Conservation (phyloP, 2,113 vertebrate species). For the Nycticebus coucang region DNA sequence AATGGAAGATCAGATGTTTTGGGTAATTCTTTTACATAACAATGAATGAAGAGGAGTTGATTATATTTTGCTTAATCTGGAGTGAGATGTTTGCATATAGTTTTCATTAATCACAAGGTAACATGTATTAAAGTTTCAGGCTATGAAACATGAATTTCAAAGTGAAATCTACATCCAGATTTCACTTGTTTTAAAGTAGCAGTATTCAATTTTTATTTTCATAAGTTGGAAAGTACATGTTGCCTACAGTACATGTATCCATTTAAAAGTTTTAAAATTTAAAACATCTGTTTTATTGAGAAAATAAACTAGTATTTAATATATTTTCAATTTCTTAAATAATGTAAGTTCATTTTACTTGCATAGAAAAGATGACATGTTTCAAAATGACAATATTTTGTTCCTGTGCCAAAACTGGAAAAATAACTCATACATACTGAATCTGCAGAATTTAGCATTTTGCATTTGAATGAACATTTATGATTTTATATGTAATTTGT, state of each 20-base stretch:
- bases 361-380: neutral
- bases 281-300: conserved; percentile 4
- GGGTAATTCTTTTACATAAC: conserved; percentile 42
- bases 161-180: conserved; percentile 24
- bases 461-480: conserved; percentile 37
- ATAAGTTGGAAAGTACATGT: conserved; percentile 35
- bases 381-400: conserved; percentile 23
- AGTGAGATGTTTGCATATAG: conserved; percentile 28
- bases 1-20: conserved; percentile 48
- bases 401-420: neutral
- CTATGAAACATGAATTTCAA: conserved; percentile 39
- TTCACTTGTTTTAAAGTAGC: conserved; percentile 31
- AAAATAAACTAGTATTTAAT: neutral
- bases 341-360: conserved; percentile 10
- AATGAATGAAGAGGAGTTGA: neutral
- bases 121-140: conserved; percentile 29
- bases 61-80: neutral
- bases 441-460: conserved; percentile 25
- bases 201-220: conserved; percentile 58
- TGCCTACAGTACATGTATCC: neutral
- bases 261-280: conserved; percentile 47
- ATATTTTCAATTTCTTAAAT: conserved; percentile 19
- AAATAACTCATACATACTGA: neutral
- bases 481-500: conserved; percentile 19
- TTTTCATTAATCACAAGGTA: conserved; percentile 31